Evolutionary conservation across 2,888 invertebrate genomes (phyloP), one percentile per base, ranked within the genome.

Genomic region (Limnephilus rhombicus): DNA sequence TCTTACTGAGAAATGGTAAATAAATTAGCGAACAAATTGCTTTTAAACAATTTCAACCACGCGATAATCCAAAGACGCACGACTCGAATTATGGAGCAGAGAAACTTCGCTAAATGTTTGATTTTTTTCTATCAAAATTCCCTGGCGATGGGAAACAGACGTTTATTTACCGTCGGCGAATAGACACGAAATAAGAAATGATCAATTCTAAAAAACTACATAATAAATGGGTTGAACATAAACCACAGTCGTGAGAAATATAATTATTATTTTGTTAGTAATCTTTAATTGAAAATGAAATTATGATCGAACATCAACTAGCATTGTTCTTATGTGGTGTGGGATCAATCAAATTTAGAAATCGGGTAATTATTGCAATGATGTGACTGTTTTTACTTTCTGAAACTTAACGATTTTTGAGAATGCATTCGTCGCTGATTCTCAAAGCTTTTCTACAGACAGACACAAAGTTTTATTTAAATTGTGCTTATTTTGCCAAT

Each of bases 1-100:
- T 53, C 87, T 68, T 92, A 37, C 49, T 89, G 80, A 81, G 80
- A 89, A 88, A 89, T 92, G 85, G 89, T 90, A 91, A 91, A 91
- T 91, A 91, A 90, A 88, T 91, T 90, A 91, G 89, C 80, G 90
- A 81, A 89, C 89, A 91, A 86, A 90, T 87, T 80, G 85, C 83
- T 91, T 82, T 83, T 81, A 34, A 92, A 92, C 86, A 87, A 91
- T 45, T 86, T 45, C 11, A 41, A 85, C 41, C 24, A 41, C 41
- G 85, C 41, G n/a, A 41, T 85, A 83, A 83, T 34, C 37, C 45
- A 12, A 29, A 86, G 45, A 86, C 24, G 86, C 86, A 86, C 86
- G 86, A 86, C 45, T 86, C 86, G 24, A n/a, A 85, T 41, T 83
- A 31, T 37, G 41, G 37, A 83, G 83, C 53, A 68, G 68, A 68